Percentiles rank a stretch among this genome's conserved stretches.
Conservation (phyloP, 2,797 vertebrate genomes). For the Arvicola amphibius region DNA sequence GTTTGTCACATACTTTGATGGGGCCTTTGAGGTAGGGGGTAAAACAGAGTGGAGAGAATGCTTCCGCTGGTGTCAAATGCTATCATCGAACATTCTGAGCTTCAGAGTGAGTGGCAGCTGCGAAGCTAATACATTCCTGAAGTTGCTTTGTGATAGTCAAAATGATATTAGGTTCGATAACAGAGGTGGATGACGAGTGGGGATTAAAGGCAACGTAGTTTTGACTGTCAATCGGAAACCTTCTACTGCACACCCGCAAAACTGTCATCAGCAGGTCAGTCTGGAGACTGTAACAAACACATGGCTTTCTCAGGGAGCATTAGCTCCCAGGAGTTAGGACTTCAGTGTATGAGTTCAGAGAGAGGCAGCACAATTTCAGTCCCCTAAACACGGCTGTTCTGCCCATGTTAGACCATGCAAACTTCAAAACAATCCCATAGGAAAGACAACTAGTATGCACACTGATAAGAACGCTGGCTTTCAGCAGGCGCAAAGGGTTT, state of each 20-base stretch:
- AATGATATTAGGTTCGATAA: neutral
- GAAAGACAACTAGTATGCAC: neutral
- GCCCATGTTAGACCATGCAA: neutral
- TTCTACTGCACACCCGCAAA: neutral
- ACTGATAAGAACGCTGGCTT: neutral
- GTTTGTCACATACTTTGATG: neutral
- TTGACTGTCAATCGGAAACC: neutral
- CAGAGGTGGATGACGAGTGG: neutral
- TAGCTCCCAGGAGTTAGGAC: neutral
- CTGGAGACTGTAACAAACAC: neutral
- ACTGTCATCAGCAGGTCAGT: neutral
- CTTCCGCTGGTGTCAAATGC: neutral
- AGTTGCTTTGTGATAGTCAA: neutral
- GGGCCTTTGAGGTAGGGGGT: neutral
- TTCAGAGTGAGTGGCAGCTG: neutral
- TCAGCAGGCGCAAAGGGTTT: neutral
- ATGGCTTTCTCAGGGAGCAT: neutral
- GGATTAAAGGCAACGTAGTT: neutral
- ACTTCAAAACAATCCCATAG: neutral
- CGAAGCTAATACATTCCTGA: neutral
- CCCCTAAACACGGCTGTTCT: neutral
- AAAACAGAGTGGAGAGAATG: neutral
- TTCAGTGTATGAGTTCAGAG: neutral
- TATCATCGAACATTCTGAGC: neutral
- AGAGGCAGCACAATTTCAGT: neutral